phyloP scores from a whole-genome alignment of 2,888 invertebrate genomes.

The Amiota communis region DNA sequence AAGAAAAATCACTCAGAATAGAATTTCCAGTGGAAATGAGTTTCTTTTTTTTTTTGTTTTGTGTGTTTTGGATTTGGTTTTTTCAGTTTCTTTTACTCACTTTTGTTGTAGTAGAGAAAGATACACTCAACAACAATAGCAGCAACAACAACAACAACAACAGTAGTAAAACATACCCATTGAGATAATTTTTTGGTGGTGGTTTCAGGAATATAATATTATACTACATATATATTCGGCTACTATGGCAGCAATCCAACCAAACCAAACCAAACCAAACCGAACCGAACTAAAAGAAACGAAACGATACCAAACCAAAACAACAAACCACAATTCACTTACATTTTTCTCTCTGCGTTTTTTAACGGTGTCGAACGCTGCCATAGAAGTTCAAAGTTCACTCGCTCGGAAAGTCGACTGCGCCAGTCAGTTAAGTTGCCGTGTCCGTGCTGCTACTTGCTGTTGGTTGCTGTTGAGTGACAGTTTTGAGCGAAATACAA shows the following conservation, averaged over 20 bases:
- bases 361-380: slow-evolving; percentile 40
- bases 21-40: slow-evolving; percentile 43
- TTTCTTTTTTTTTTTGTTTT: slow-evolving; percentile 10
- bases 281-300: slow-evolving; percentile 22
- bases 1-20: slow-evolving; percentile 11
- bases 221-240: too few relatives aligned
- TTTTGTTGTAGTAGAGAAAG: not conserved
- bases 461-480: slow-evolving; percentile 24
- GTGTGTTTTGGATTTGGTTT: not conserved
- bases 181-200: slow-evolving; percentile 49
- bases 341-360: slow-evolving; percentile 47
- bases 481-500: slow-evolving; percentile 1
- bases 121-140: not conserved
- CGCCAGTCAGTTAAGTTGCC: not conserved
- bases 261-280: slow-evolving; percentile 23
- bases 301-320: slow-evolving; percentile 59
- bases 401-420: slow-evolving; percentile 19
- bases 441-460: slow-evolving; percentile 7
- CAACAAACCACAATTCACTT: slow-evolving; percentile 71
- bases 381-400: slow-evolving; percentile 37
- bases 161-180: slow-evolving; percentile 31
- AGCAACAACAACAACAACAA: not conserved
- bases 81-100: not conserved
- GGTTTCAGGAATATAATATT: slow-evolving; percentile 29
- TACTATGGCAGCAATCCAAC: slow-evolving; percentile 28